Conservation (phyloP, 2,888 invertebrate genomes). For the Belgica antarctica region DNA sequence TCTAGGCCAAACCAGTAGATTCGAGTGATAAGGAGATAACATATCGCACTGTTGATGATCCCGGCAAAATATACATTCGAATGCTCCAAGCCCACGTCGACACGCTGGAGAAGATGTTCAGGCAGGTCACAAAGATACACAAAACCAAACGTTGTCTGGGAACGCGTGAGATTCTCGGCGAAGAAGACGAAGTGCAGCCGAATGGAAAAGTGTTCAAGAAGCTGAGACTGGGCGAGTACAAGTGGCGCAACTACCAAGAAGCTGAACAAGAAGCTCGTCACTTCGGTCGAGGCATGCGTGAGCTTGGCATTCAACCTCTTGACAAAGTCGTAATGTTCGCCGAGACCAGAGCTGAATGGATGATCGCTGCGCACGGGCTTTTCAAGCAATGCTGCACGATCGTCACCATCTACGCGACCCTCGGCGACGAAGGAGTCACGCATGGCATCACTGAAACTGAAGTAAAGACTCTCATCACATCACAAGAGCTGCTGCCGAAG, state of each 20-base stretch:
- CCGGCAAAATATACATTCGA: constrained; percentile 68
- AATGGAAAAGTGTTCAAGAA: constrained; percentile 96
- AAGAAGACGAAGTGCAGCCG: constrained; percentile 90
- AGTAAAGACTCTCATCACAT: constrained; percentile 88
- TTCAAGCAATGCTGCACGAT: constrained; percentile 94
- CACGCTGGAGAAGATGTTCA: constrained; percentile 80
- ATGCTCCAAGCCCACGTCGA: constrained; percentile 74
- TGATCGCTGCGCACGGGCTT: constrained; percentile 92
- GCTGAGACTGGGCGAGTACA: constrained; percentile 90
- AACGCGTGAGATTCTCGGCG: constrained; percentile 83
- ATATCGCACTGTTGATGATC: constrained; percentile 69
- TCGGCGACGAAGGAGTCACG: constrained; percentile 94
- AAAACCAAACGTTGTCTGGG: constrained; percentile 77
- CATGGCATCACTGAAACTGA: constrained; percentile 97
- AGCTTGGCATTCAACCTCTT: constrained; percentile 70
- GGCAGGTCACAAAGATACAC: constrained; percentile 73
- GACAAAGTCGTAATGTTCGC: constrained; percentile 90
- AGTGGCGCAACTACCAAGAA: constrained; percentile 81
- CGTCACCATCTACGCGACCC: constrained; percentile 94
- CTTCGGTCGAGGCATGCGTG: constrained; percentile 82
- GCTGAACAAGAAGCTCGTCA: constrained; percentile 69
- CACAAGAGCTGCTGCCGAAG: constrained; percentile 87
- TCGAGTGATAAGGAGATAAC: constrained; percentile 67
- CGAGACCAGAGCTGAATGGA: constrained; percentile 97
- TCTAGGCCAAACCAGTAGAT: constrained; percentile 68